phyloP scores from a whole-genome alignment of 2,113 vertebrate species.

The Pseudorectes ferrugineus region DNA sequence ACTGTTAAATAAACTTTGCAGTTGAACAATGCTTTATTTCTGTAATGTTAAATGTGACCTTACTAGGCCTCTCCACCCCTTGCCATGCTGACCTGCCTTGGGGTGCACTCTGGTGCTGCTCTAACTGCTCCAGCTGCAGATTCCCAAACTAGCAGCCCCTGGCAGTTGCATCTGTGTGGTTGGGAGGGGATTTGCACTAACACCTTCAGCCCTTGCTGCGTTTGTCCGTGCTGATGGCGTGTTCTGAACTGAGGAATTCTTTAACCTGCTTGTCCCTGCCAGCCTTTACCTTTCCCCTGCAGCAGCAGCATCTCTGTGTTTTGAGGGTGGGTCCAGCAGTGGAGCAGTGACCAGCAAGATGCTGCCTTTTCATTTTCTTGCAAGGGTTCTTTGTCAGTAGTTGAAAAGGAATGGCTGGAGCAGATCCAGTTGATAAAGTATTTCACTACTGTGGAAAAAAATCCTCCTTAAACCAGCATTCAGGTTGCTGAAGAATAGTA shows the following conservation, averaged over 20 bases:
- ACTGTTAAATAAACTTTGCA: conserved; percentile 88
- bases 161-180: not conserved
- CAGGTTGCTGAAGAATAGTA: not conserved
- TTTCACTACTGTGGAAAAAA: not conserved
- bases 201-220: not conserved
- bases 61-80: not conserved
- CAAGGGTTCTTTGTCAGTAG: not conserved
- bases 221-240: fast-evolving
- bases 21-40: conserved; percentile 62
- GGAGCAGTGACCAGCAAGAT: not conserved
- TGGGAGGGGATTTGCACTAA: not conserved
- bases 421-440: not conserved
- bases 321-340: not conserved
- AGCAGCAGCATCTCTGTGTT: not conserved
- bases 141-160: not conserved
- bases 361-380: not conserved
- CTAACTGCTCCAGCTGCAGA: not conserved
- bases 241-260: not conserved
- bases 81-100: not conserved
- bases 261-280: not conserved
- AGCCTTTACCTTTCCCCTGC: not conserved
- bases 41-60: not conserved
- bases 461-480: not conserved
- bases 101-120: not conserved
- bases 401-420: not conserved